phyloP scores from a whole-genome alignment of 2,888 invertebrate genomes.

The Brachyopa scutellaris region DNA sequence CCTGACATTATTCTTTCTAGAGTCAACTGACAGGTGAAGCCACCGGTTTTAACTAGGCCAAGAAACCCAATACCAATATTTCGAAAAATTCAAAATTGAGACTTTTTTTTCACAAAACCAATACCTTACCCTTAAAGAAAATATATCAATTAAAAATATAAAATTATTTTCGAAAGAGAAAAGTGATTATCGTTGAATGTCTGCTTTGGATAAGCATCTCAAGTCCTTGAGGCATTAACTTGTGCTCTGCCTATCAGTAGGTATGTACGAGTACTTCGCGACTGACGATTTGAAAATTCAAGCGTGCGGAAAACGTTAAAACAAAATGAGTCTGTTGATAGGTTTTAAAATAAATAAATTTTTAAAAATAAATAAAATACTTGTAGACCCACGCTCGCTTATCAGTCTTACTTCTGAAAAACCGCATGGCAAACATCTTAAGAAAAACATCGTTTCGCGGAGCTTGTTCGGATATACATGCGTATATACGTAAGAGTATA shows the following conservation, averaged over 20 bases:
- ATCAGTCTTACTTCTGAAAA: conserved; percentile 12
- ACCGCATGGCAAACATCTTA: neutral
- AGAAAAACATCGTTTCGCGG: neutral
- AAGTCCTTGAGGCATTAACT: conserved; percentile 4
- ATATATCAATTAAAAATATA: conserved; percentile 40
- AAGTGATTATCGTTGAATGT: neutral
- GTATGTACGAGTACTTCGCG: neutral
- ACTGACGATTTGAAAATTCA: neutral
- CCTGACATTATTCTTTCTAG: no score
- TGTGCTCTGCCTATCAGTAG: neutral
- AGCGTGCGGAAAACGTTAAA: neutral
- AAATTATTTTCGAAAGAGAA: neutral
- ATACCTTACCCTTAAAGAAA: no score
- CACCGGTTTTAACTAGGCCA: no score
- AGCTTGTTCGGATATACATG: neutral
- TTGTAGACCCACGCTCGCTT: conserved; percentile 11
- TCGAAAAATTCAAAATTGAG: no score
- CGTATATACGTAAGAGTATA: no score
- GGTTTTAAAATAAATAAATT: neutral
- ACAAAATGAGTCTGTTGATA: neutral
- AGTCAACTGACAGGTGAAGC: no score
- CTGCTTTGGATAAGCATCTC: neutral
- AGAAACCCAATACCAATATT: no score
- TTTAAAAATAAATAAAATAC: conserved; percentile 6
- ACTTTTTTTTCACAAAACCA: no score